phyloP scores from a whole-genome alignment of 2,888 invertebrate genomes.

The Cephus spinipes region DNA sequence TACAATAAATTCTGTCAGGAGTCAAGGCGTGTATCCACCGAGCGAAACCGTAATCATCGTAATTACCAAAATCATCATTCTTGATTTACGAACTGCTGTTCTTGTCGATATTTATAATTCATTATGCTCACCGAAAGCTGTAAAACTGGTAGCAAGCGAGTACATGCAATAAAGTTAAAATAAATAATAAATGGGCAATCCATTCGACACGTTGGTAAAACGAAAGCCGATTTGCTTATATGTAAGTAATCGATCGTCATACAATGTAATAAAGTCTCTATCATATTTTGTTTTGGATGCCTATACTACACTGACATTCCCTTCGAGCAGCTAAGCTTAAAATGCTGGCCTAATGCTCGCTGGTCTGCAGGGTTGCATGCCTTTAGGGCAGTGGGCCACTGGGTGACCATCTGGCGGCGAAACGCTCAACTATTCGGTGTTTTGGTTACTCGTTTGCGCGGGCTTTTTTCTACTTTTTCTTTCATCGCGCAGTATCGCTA shows the following conservation, averaged over 20 bases:
- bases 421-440: slow-evolving; percentile 4
- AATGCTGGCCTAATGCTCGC: background rate
- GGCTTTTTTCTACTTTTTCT: background rate
- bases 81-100: slow-evolving; percentile 65
- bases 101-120: slow-evolving; percentile 27
- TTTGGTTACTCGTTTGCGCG: background rate
- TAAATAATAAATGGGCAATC: background rate
- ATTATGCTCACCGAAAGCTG: too few species aligned
- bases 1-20: background rate
- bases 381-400: slow-evolving; percentile 11
- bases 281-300: background rate
- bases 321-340: background rate
- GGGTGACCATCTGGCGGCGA: slow-evolving; percentile 12
- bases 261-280: background rate
- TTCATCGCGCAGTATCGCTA: too few species aligned
- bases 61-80: slow-evolving; percentile 25
- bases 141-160: background rate
- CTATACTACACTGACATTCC: background rate
- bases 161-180: background rate
- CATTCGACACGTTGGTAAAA: background rate
- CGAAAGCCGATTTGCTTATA: background rate
- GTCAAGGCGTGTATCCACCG: slow-evolving; percentile 65
- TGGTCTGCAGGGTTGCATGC: slow-evolving; percentile 13
- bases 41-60: slow-evolving; percentile 47
- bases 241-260: background rate